Conservation (phyloP, 1,140 invertebrate genomes). For the Zaprionus ornatus region DNA sequence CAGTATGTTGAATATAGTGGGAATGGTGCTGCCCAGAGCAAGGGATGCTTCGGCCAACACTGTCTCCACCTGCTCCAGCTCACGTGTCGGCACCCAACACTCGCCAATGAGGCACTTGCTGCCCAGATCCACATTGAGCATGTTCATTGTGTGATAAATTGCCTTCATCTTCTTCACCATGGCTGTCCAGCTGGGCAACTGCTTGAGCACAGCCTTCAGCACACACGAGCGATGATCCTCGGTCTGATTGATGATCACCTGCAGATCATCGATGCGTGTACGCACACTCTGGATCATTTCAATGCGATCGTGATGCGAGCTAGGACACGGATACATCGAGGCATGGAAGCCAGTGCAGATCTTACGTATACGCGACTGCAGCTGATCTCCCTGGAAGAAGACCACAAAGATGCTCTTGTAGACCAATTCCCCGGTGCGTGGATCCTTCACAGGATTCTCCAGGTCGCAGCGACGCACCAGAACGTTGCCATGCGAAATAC, state of each 20-base stretch:
- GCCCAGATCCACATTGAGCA: conserved; percentile 94
- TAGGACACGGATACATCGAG: conserved; percentile 97
- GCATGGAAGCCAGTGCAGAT: conserved; percentile 98
- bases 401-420: conserved; percentile 97
- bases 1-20: conserved; percentile 96
- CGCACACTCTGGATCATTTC: conserved; percentile 97
- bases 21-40: conserved; percentile 93
- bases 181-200: conserved; percentile 96
- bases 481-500: conserved; percentile 95
- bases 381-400: conserved; percentile 99
- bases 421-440: conserved; percentile 92
- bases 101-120: conserved; percentile 98
- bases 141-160: conserved; percentile 94
- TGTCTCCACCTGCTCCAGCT: conserved; percentile 93
- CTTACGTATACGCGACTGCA: conserved; percentile 97
- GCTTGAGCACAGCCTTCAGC: conserved; percentile 95
- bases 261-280: conserved; percentile 96
- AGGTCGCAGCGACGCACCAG: conserved; percentile 94
- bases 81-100: conserved; percentile 96
- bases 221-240: conserved; percentile 97
- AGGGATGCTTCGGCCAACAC: conserved; percentile 96
- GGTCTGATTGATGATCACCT: conserved; percentile 96
- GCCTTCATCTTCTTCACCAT: conserved; percentile 94
- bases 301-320: conserved; percentile 92
- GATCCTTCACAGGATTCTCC: conserved; percentile 93